Evolutionary conservation across 2,113 vertebrate species (phyloP).

Genomic region (Cnemophilus loriae): DNA sequence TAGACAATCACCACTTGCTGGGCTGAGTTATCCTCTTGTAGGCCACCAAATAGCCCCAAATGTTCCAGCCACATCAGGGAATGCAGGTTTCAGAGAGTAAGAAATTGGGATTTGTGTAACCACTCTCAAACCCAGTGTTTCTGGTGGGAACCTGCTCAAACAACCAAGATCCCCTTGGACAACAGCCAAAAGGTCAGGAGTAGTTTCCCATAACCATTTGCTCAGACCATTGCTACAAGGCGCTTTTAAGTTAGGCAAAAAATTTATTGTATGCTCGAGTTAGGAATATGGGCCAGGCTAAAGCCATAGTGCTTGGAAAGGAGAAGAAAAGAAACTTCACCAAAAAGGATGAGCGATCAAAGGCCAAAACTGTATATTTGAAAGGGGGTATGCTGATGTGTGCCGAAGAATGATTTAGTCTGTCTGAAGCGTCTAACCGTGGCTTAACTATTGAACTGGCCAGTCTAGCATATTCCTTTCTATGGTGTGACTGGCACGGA

Average conservation of each 20-base stretch:
- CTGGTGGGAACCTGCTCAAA: not conserved
- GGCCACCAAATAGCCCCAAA: not conserved
- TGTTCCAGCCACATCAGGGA: not conserved
- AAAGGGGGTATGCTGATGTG: not conserved
- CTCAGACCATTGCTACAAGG: not conserved
- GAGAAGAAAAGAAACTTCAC: not conserved
- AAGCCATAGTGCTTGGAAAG: not conserved
- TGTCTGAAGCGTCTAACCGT: not conserved
- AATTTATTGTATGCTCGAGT: not conserved
- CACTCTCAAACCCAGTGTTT: not conserved
- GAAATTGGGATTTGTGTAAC: not conserved
- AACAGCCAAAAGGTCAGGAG: not conserved
- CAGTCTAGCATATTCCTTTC: not conserved
- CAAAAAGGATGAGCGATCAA: not conserved
- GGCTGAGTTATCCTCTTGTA: not conserved
- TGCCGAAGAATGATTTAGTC: not conserved
- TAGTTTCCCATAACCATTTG: not conserved
- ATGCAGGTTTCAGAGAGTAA: not conserved
- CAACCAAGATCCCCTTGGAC: not conserved
- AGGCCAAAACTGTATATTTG: not conserved
- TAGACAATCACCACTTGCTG: not conserved
- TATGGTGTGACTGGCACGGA: not conserved
- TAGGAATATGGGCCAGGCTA: not conserved
- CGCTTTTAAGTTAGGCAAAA: not conserved
- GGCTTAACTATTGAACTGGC: not conserved